Percentiles rank a stretch among this genome's conserved stretches.
These are phyloP conservation scores for Eueides isabella DNA, from an alignment of 1,140 invertebrate species.

Conservation along the genomic window DNA sequence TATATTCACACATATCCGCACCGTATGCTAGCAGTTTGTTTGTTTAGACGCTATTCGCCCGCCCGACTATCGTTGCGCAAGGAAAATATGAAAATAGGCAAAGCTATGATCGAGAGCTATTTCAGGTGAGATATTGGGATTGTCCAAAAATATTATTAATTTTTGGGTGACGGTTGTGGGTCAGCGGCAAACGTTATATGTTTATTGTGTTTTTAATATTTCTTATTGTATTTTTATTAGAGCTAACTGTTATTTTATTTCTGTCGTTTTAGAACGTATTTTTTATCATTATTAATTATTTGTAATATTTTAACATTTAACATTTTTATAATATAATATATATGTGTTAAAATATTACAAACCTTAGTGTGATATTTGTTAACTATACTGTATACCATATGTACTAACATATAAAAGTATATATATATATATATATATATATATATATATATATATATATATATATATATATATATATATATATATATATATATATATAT, in stretches of 20 bases:
- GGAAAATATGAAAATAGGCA: constrained; percentile 87
- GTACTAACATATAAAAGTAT: too few species aligned
- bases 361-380: too few species aligned
- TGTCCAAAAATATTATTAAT: background rate
- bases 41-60: constrained; percentile 90
- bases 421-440: too few species aligned
- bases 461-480: constrained; percentile 5
- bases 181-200: background rate
- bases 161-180: background rate
- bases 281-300: background rate
- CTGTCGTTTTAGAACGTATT: background rate
- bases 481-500: too few species aligned
- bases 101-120: constrained; percentile 88
- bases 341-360: too few species aligned
- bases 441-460: too few species aligned
- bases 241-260: background rate
- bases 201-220: background rate
- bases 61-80: constrained; percentile 89
- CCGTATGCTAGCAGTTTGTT: constrained; percentile 76
- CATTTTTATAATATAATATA: background rate
- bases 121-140: constrained; percentile 85
- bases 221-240: too few species aligned
- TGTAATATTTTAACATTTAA: background rate
- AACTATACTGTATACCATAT: too few species aligned
- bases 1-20: constrained; percentile 44